phyloP scores from a whole-genome alignment of 2,113 vertebrate genomes.

The Neomonachus schauinslandi region DNA sequence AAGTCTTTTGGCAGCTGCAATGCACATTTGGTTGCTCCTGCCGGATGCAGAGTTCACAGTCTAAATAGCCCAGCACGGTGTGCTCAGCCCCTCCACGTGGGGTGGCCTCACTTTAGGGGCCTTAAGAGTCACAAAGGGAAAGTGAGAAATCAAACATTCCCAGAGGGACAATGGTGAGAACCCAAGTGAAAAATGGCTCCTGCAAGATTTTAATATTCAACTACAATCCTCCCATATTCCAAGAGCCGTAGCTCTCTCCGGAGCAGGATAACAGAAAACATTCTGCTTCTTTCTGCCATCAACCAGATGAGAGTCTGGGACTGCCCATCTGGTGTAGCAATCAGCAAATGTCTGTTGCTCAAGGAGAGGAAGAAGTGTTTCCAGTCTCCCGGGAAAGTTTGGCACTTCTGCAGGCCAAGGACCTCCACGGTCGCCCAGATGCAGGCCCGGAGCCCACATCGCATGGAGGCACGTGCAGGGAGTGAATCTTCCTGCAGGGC shows the following conservation, averaged over 20 bases:
- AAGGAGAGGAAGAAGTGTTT: background rate
- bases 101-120: background rate
- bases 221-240: background rate
- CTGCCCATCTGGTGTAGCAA: background rate
- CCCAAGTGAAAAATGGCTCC: background rate
- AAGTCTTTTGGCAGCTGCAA: conserved; percentile 59
- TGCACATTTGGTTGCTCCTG: conserved; percentile 45
- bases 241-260: background rate
- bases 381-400: background rate
- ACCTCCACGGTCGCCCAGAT: background rate
- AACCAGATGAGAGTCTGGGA: background rate
- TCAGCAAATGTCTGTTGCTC: background rate
- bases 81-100: background rate
- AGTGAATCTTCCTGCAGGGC: background rate
- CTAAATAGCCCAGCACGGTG: background rate
- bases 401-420: background rate
- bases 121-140: background rate
- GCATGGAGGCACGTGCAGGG: background rate
- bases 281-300: background rate
- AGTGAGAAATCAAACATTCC: background rate
- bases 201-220: conserved; percentile 19
- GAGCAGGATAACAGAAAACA: conserved; percentile 7
- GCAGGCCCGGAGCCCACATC: background rate
- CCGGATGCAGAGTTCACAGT: conserved; percentile 23
- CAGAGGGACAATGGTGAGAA: background rate